Evolutionary conservation across 1,140 invertebrate species (phyloP), one percentile per base, ranked within the genome.

Genomic region (Drosophila obscura): DNA sequence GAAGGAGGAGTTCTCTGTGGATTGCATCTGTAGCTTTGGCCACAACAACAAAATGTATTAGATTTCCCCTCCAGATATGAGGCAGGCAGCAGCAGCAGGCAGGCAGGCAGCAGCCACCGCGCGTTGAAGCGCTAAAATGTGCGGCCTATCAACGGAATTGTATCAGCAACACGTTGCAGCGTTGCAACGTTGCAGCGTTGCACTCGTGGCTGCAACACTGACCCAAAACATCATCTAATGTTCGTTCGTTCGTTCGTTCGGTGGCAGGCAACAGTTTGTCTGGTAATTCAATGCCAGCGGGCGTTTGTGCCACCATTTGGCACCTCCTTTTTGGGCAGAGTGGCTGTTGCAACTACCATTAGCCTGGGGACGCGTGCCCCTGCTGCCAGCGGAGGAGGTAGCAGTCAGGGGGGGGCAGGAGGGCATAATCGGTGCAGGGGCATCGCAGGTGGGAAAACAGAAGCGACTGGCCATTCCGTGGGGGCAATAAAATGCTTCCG

Each of bases 211-310:
- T 39, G 35, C 35, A 39, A 39, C 35, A 39, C 13, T 39, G 35
- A 39, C 35, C 35, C 35, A 39, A 39, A 88, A 79, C 83, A 87
- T 78, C 83, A 88, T 88, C 83, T 87, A 87, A 87, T 87, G 83
- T 75, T 74, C 66, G 65, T 39, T 39, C 35, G 35, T 11, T 52
- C 88, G 83, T 75, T 74, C 66, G 65, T 39, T 39, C 35, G 35
- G 35, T 52, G 63, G 72, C 78, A 73, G 75, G 81, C 87, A 88
- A 77, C 84, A 88, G 73, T 88, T 88, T 88, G 83, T 88, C 76
- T 88, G 83, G 81, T 71, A 88, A 88, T 88, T 88, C 83, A 83
- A 88, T 88, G 83, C 83, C 84, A 76, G 83, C 79, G 83, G 82
- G 83, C 74, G 83, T 81, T 88, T 75, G 28, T 62, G 26, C 28